Evolutionary conservation across 2,888 invertebrate genomes (phyloP).

Genomic region (Gari tellinella): DNA sequence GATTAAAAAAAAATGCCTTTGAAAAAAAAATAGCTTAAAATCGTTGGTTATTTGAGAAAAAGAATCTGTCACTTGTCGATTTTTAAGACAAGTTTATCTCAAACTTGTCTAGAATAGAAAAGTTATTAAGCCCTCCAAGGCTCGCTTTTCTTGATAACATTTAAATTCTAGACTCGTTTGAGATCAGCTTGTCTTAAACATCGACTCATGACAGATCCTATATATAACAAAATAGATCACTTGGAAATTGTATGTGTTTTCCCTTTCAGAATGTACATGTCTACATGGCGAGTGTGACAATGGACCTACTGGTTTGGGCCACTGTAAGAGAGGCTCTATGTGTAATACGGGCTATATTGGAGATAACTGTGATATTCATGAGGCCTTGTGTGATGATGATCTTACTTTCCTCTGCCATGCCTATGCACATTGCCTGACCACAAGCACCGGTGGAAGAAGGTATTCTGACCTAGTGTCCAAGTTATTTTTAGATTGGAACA

Average conservation of each 20-base stretch:
- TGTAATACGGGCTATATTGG: slow-evolving; percentile 49
- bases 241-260: slow-evolving; percentile 6
- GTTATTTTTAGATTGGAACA: no score
- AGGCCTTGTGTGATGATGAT: slow-evolving; percentile 32
- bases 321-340: slow-evolving; percentile 58
- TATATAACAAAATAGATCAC: no score
- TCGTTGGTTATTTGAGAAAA: no score
- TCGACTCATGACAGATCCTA: no score
- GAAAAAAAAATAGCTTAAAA: no score
- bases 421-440: slow-evolving; percentile 65
- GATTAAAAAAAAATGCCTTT: no score
- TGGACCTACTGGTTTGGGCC: slow-evolving; percentile 65
- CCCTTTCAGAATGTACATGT: slow-evolving; percentile 74
- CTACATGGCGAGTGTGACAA: slow-evolving; percentile 71
- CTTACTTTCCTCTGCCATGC: slow-evolving; percentile 65
- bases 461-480: no score
- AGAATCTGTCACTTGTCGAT: no score
- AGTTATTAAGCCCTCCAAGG: no score
- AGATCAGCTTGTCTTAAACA: neutral
- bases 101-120: no score
- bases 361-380: slow-evolving; percentile 69
- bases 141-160: no score
- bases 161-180: slow-evolving; percentile 2
- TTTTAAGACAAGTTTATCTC: no score
- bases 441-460: neutral